Base-by-base conservation (phyloP, 2,888 invertebrate species). In the Diplazon laetatorius region DNA sequence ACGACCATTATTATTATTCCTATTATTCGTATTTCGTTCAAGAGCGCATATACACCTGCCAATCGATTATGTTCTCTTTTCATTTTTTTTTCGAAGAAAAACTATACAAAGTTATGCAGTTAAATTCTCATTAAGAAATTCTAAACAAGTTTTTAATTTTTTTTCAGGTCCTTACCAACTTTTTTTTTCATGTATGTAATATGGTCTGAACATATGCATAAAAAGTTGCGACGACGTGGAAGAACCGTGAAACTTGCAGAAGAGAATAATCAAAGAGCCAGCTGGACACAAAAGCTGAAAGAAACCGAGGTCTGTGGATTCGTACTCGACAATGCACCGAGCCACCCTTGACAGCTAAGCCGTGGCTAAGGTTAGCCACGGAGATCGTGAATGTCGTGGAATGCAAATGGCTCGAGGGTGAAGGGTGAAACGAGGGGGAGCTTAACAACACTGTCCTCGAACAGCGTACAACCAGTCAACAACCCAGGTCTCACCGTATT, bases 381-480 rank as follows among this genome's bases (percentile, higher is more conserved):
- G 30, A 50, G 55, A 70, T 16, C 25, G 42, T 30, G 66, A 63
- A 62, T 62, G 74, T 60, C 78, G 74, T 73, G 57, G 70, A 82
- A 82, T 82, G 84, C 83, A 83, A 85, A 84, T 84, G 74, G 78
- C n/a, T 37, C 62, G 37, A 75, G 80, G 78, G 80, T 80, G 79
- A 83, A 85, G 78, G 81, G 52, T 76, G 62, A 52, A 52, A 76
- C 42, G 59, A 59, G 59, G 50, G 50, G 50, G 50, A 22, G 16
- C 44, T 71, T 44, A 35, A 60, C 65, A 46, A 65, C 50, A 22
- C 42, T 35, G 46, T 63, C 39, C 63, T 65, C 70, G 18, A 55
- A 42, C 76, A 35, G 62, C 60, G 25, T 39, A 37, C 37, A 69
- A 35, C 52, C 16, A 55, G 68, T 46, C n/a, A 46, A 55, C 55